These are phyloP conservation scores for Phania funesta DNA, from an alignment of 2,888 invertebrate genomes.

Conservation along the genomic window DNA sequence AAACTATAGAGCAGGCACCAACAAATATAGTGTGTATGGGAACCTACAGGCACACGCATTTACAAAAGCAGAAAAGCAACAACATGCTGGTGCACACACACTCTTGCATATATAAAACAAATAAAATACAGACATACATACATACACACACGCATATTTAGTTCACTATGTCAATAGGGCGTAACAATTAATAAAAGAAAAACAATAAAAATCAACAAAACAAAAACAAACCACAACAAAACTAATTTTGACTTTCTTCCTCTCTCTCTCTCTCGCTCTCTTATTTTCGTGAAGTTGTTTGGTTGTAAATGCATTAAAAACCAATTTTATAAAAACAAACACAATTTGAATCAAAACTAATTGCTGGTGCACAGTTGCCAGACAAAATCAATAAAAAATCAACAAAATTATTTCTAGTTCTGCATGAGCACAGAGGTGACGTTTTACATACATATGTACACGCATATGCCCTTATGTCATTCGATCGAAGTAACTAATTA, in stretches of 20 bases:
- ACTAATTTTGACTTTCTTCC: slow-evolving; percentile 29
- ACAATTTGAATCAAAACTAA: no score
- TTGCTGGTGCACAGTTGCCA: no score
- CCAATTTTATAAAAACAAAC: no score
- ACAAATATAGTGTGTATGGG: slow-evolving; percentile 7
- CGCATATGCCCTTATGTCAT: no score
- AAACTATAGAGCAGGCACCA: slow-evolving; percentile 20
- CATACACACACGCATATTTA: slow-evolving; percentile 31
- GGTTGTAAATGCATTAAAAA: neutral
- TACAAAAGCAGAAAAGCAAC: neutral
- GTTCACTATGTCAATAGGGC: slow-evolving; percentile 67
- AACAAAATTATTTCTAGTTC: no score
- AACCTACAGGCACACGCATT: neutral
- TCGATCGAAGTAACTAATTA: no score
- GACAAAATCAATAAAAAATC: no score
- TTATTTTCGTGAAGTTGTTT: neutral
- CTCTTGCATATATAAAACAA: no score
- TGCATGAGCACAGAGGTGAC: no score
- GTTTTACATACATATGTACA: no score
- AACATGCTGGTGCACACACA: neutral
- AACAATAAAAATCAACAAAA: neutral
- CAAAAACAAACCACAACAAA: slow-evolving; percentile 52
- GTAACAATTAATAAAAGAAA: slow-evolving; percentile 64
- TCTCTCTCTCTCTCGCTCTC: neutral
- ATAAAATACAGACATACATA: neutral